Evolutionary conservation across 2,113 vertebrate genomes (phyloP), one percentile per base, ranked within the genome.

Genomic region (Hydrochoerus hydrochaeris): DNA sequence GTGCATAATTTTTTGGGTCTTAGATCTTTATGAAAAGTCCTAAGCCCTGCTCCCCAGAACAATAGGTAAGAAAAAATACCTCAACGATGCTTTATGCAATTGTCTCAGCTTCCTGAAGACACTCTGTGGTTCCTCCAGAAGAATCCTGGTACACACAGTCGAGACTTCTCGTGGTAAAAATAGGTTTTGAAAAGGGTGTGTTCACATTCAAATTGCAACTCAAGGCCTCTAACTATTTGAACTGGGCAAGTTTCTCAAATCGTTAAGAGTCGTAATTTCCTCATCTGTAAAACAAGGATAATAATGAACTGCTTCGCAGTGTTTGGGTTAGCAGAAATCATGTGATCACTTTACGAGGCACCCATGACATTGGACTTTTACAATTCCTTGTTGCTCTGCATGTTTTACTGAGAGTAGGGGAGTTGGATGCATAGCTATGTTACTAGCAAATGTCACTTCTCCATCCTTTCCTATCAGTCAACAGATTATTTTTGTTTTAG

Each of bases 21-120:
- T 90, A 81, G 38, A 57, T 10, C 20, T 54, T 63, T 96, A 62
- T 63, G 54, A 95, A 44, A 94, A 94, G 22, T 19, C 81, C 35
- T 71, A 87, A 84, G 26, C 2, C 86, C 10, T 22, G 80, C 8
- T 78, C 11, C 41, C 7, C 32, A 73, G 32, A 77, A 85, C 44
- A 63, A 57, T 32, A 9, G 38, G 26, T 46, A 38, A 58, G 4
- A 54, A 30, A 41, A 80, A 52, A 20, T 38, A 80, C 4, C 2
- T 38, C 22, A 62, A 35, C 28, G 57, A 12, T 90, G 20, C 7
- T 84, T 28, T 80, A 11, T 49, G 35, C 20, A 46, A 10, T 85
- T 32, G 52, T 44, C 52, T 96, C 41, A 52, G 41, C 4, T 60
- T 94, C 28, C 38, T 91, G 38, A 86, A 82, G n/a, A 85, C 6